These are phyloP conservation scores for Disparrhopalites patrizii DNA, from an alignment of 2,888 invertebrate genomes.

Conservation along the genomic window DNA sequence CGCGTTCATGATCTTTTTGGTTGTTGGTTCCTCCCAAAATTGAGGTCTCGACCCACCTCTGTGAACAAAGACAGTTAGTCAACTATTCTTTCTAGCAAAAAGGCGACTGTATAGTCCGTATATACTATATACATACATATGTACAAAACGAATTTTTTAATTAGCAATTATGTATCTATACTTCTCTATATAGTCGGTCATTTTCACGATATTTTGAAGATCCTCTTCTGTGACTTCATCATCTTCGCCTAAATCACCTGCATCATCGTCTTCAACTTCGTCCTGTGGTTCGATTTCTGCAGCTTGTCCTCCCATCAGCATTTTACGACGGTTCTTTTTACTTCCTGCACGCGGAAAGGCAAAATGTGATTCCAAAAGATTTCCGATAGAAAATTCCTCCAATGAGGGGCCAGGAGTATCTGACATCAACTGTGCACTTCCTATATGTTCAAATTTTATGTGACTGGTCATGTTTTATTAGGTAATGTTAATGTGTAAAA, in stretches of 20 bases:
- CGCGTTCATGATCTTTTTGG: conserved; percentile 81
- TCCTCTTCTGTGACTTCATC: conserved; percentile 48
- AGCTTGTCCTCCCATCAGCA: conserved; percentile 29
- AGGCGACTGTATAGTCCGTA: neutral
- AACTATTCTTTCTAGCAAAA: neutral
- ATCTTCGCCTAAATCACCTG: conserved; percentile 42
- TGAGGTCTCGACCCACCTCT: conserved; percentile 70
- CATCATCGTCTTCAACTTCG: conserved; percentile 46
- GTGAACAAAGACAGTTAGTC: conserved; percentile 17
- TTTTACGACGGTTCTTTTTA: conserved; percentile 39
- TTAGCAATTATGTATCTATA: conserved; percentile 19
- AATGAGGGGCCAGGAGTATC: conserved; percentile 39
- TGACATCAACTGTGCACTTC: conserved; percentile 37
- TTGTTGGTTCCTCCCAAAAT: conserved; percentile 90
- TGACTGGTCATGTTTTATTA: neutral
- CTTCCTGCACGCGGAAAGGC: conserved; percentile 43
- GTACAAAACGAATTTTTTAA: neutral
- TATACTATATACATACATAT: neutral
- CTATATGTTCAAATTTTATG: conserved; percentile 3
- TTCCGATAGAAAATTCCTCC: conserved; percentile 46
- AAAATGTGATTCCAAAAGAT: conserved; percentile 47
- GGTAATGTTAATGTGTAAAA: too few relatives aligned
- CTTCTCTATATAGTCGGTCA: conserved; percentile 49
- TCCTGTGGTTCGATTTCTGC: conserved; percentile 38
- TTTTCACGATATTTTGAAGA: conserved; percentile 47